These are phyloP conservation scores for Gavialis gangeticus DNA, from an alignment of 2,113 vertebrate genomes.

Conservation along the genomic window DNA sequence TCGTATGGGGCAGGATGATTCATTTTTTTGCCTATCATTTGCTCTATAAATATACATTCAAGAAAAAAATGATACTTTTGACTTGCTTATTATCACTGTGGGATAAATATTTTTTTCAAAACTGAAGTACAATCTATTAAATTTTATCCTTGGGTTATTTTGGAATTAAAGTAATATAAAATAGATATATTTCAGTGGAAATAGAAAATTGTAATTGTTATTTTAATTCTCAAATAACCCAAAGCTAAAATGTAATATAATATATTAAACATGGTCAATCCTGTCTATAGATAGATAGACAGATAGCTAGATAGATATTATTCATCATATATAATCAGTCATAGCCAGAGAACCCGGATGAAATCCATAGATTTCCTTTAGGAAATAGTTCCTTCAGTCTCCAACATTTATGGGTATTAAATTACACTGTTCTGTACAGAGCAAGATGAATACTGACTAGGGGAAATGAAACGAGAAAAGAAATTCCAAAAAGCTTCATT, in stretches of 20 bases:
- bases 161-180: too few relatives aligned
- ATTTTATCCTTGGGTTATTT: too few relatives aligned
- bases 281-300: too few relatives aligned
- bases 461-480: neutral
- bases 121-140: constrained; percentile 36
- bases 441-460: constrained; percentile 1
- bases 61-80: neutral
- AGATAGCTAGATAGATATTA: too few relatives aligned
- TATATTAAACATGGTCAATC: too few relatives aligned
- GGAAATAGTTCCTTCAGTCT: neutral
- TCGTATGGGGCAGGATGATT: too few relatives aligned
- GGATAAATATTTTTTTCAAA: constrained; percentile 15
- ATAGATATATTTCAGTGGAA: too few relatives aligned
- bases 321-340: neutral
- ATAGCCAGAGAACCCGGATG: constrained; percentile 2
- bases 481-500: neutral
- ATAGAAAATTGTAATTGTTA: too few relatives aligned
- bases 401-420: neutral
- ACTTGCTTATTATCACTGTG: neutral
- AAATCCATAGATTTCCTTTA: neutral
- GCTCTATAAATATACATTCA: too few relatives aligned
- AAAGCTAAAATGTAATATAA: too few relatives aligned
- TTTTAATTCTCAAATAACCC: too few relatives aligned
- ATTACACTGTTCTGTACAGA: neutral
- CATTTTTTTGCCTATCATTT: too few relatives aligned